Conservation (phyloP, 2,797 vertebrate genomes). For the Hoplostethus atlanticus region DNA sequence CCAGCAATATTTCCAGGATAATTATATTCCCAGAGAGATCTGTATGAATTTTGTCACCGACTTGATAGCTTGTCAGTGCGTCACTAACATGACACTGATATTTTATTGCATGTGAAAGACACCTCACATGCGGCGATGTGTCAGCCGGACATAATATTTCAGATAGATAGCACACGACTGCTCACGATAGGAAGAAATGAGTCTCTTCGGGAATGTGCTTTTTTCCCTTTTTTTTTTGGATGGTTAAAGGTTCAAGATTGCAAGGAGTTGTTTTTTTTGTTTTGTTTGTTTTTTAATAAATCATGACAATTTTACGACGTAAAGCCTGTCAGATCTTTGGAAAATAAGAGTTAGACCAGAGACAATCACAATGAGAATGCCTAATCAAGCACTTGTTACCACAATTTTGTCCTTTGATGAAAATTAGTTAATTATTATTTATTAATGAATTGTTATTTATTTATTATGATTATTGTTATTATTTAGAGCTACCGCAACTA, state of each 20-base stretch:
- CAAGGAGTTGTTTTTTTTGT: background rate
- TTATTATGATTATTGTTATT: too few relatives aligned
- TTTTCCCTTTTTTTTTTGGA: background rate
- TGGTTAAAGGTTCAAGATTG: background rate
- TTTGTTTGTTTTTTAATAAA: background rate
- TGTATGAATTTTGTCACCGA: constrained; percentile 65
- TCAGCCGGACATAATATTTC: constrained; percentile 15
- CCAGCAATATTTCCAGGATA: constrained; percentile 56
- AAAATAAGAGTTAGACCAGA: background rate
- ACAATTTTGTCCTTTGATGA: too few relatives aligned
- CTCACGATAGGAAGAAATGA: background rate
- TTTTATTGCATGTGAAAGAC: constrained; percentile 43
- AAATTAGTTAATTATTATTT: too few relatives aligned
- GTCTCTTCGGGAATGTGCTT: background rate
- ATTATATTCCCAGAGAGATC: constrained; percentile 72
- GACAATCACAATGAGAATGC: too few relatives aligned
- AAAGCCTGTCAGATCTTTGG: background rate
- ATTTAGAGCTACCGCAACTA: too few relatives aligned
- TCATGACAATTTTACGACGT: background rate
- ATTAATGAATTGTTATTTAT: too few relatives aligned
- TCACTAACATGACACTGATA: constrained; percentile 36
- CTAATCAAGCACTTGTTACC: too few relatives aligned
- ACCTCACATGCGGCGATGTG: background rate
- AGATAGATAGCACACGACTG: background rate
- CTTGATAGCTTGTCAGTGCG: constrained; percentile 50